Evolutionary conservation across 2,797 vertebrate genomes (phyloP), one percentile per base, ranked within the genome.

Genomic region (Acipenser transmontanus): DNA sequence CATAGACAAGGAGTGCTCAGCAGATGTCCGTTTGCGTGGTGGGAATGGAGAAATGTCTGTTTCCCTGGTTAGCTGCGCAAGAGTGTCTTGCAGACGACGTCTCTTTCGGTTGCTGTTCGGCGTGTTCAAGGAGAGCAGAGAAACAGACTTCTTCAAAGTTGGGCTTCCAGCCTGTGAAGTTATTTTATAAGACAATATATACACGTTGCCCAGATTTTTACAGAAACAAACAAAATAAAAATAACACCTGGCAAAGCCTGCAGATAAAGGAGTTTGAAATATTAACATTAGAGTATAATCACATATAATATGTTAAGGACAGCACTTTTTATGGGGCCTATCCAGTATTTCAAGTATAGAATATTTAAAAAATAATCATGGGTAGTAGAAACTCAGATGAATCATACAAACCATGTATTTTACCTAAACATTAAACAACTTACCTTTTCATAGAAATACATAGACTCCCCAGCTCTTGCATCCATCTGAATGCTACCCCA

Each of bases 401-500:
- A 34, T 20, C 14, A 49, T 49, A 48, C 47, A 66, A 49, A 50
- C 51, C 12, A 20, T 47, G 7, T 51, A 20, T 14, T 12, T 12
- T 17, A 7, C n/a, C n/a, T 12, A 52, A 52, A 50, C n/a, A 51
- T 5, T n/a, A 64, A 4, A 47, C 70, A 34, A 62, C 77, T 74
- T 78, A 98, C 96, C 94, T 95, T 98, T 82, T 98, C 94, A 76
- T 94, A 99, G 63, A 94, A 88, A 78, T 99, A 99, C 93, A 99
- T 98, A 9, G 95, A 93, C 75, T 99, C 96, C 66, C 94, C 96
- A 65, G 96, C 97, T 71, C 95, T 91, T 63, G 96, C 96, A 74
- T 99, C 97, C 96, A 99, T 99, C 76, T 99, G 97, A 85, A 99
- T 99, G 81, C 95, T 99, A 77, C 96, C 97, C 97, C 97, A 98